Percentiles rank a stretch among this genome's conserved stretches.
phyloP scores from a whole-genome alignment of 2,888 invertebrate genomes.

The Dryomyza anilis region DNA sequence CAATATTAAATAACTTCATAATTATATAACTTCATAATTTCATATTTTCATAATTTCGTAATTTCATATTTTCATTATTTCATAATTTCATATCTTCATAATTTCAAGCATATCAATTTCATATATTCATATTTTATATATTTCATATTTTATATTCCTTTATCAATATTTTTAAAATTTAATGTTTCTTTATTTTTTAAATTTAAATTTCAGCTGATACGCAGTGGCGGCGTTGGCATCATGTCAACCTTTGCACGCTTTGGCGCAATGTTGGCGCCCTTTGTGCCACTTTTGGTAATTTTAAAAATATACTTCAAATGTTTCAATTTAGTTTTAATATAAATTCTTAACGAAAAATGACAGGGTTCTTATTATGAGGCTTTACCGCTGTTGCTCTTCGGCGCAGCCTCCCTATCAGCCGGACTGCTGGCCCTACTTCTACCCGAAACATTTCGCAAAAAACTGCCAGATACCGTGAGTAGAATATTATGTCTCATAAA shows the following conservation, averaged over 20 bases:
- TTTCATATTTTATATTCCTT: no score
- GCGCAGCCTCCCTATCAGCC: slow-evolving; percentile 63
- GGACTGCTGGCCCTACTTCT: slow-evolving; percentile 65
- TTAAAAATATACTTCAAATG: background rate
- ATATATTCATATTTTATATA: no score
- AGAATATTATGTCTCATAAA: background rate
- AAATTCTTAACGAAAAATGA: background rate
- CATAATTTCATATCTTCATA: background rate
- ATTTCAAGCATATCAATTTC: no score
- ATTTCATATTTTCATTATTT: background rate
- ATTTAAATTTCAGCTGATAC: slow-evolving; percentile 57
- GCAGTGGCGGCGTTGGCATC: slow-evolving; percentile 67
- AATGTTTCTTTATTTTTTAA: background rate
- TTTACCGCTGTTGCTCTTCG: slow-evolving; percentile 65
- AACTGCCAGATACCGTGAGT: slow-evolving; percentile 67
- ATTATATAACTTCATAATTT: no score
- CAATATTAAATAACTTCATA: no score
- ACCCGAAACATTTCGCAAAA: slow-evolving; percentile 69
- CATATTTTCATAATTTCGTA: background rate
- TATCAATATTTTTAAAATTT: no score
- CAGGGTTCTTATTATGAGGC: slow-evolving; percentile 64
- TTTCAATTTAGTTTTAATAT: background rate
- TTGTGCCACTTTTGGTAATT: slow-evolving; percentile 66
- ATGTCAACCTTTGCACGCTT: slow-evolving; percentile 67
- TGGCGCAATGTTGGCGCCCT: slow-evolving; percentile 69